Conservation (phyloP, 2,113 vertebrate species). For the Acanthochromis polyacanthus region DNA sequence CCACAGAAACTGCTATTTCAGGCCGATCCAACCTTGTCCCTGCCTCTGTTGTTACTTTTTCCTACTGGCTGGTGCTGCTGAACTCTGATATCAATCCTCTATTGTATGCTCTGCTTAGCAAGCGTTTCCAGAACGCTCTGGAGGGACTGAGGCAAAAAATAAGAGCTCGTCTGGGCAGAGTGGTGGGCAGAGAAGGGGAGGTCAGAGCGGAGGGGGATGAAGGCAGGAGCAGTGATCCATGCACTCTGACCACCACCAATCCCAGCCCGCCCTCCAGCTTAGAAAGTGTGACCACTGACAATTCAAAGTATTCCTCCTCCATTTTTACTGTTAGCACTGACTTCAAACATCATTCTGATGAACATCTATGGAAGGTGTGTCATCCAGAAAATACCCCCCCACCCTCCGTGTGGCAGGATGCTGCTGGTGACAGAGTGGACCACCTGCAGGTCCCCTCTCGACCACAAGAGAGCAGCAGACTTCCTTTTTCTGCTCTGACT, state of each 20-base stretch:
- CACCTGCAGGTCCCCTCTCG: conserved; percentile 77
- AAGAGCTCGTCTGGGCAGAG: conserved; percentile 57
- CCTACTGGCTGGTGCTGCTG: conserved; percentile 85
- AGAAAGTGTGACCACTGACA: conserved; percentile 36
- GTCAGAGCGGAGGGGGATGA: conserved; percentile 47
- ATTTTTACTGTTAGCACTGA: conserved; percentile 73
- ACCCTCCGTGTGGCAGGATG: conserved; percentile 48
- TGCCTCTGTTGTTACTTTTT: conserved; percentile 80
- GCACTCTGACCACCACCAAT: conserved; percentile 40
- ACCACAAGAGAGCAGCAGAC: conserved; percentile 73
- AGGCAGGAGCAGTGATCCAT: conserved; percentile 47
- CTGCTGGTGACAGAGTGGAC: conserved; percentile 40
- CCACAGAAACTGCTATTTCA: conserved; percentile 79
- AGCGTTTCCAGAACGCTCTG: conserved; percentile 85
- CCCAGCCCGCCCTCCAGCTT: conserved; percentile 17
- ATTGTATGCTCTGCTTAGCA: conserved; percentile 87
- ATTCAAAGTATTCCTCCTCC: conserved; percentile 58
- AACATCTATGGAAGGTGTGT: conserved; percentile 47
- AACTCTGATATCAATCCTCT: conserved; percentile 89
- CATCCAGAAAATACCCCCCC: conserved; percentile 36
- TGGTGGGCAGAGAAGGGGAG: conserved; percentile 37
- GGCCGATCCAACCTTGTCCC: conserved; percentile 77
- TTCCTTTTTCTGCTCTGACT: conserved; percentile 74
- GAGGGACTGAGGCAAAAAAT: conserved; percentile 77
- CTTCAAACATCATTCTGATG: conserved; percentile 47